Base-by-base conservation (phyloP, 2,888 invertebrate species). In the Augochlorella aurata region DNA sequence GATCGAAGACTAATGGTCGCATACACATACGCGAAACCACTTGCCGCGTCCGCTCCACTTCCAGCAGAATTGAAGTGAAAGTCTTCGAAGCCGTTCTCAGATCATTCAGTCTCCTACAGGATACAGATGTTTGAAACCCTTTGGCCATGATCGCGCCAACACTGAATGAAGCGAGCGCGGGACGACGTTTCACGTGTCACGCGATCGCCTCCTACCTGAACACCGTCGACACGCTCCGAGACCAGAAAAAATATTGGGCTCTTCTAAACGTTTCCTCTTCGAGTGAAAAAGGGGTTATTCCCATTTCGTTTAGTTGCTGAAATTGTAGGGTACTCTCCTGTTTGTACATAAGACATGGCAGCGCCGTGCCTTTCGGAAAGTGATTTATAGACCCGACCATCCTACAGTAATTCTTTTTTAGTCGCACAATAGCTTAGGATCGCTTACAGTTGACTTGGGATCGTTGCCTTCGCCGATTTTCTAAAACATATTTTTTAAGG, bases 21-120 rank as follows among this genome's bases (percentile, higher is more conserved):
- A 54, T 47, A 47, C 52, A 76, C 75, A 85, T 79, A 82, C 71
- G 79, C 78, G 72, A 88, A 71, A 88, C 87, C 86, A 88, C 87
- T 87, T 86, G 85, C 88, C 84, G 85, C 88, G 88, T 89, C 89
- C 90, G 89, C 85, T 91, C 89, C 86, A 89, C 89, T 87, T 91
- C 61, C 69, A 83, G 49, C 67, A 77, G 85, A 89, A 88, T 80
- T 83, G 84, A 86, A 89, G 89, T 89, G 89, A 89, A 89, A 89
- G 89, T 89, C 81, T 79, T 67, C 70, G 81, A 79, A 80, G 79
- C 79, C 81, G 82, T 88, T 88, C 87, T 88, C 87, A 83, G 87
- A 87, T 87, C 86, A 85, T 87, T 86, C 82, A 88, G 85, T 85
- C 88, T 86, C 88, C 87, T 79, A 77, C 86, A 87, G 87, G 88